Percentiles rank a stretch among this genome's conserved stretches.
Conservation (phyloP, 2,888 invertebrate genomes). For the Tuta absoluta region DNA sequence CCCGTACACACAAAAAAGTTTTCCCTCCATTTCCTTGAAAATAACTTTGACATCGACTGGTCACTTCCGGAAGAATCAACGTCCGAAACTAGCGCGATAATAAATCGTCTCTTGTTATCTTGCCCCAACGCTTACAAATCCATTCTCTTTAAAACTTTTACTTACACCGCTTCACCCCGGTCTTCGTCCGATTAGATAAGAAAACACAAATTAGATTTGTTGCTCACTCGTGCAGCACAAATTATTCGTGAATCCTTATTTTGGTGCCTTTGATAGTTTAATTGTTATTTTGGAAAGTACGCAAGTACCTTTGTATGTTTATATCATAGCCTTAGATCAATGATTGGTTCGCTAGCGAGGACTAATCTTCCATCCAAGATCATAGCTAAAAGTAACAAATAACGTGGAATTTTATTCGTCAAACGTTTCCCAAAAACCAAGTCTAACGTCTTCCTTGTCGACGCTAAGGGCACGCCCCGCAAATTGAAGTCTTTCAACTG, state of each 20-base stretch:
- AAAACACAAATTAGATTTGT: slow-evolving; percentile 29
- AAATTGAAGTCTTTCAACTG: background rate
- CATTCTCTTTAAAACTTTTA: slow-evolving; percentile 47
- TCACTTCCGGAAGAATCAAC: background rate
- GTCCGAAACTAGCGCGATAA: slow-evolving; percentile 44
- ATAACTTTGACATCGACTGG: background rate
- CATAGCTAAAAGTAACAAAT: too few species aligned
- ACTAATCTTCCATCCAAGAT: too few species aligned
- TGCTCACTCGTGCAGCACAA: background rate
- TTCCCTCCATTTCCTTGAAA: background rate
- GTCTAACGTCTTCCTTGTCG: background rate
- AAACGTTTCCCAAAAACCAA: background rate
- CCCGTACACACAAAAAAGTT: background rate
- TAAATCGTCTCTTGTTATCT: slow-evolving; percentile 53
- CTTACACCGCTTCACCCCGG: slow-evolving; percentile 27
- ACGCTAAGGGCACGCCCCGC: background rate
- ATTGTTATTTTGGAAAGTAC: too few species aligned
- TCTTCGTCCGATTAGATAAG: slow-evolving; percentile 31
- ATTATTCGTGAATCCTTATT: background rate
- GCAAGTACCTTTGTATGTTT: too few species aligned
- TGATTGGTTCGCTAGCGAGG: too few species aligned
- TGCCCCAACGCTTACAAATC: slow-evolving; percentile 40
- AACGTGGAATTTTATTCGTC: too few species aligned
- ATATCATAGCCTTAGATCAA: too few species aligned
- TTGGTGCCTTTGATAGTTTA: too few species aligned